Percentiles rank a stretch among this genome's conserved stretches.
Conservation (phyloP, 2,113 vertebrate genomes). For the Antidorcas marsupialis region DNA sequence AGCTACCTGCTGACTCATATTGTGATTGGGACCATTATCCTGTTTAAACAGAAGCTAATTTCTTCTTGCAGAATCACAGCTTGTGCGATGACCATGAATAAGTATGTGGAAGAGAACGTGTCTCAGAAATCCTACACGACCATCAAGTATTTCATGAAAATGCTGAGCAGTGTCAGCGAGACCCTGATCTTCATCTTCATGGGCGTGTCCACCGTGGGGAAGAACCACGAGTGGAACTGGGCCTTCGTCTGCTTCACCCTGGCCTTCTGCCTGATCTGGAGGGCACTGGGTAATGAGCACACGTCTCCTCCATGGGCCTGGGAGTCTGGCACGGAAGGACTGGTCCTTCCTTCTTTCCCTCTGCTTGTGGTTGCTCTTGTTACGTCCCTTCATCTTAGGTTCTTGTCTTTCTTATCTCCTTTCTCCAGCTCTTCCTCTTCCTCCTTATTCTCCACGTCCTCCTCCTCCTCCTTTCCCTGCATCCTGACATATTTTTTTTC, state of each 20-base stretch:
- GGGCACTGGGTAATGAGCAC: conserved; percentile 87
- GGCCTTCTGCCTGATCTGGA: conserved; percentile 93
- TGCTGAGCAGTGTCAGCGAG: conserved; percentile 95
- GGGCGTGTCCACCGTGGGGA: conserved; percentile 95
- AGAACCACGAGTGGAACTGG: conserved; percentile 97
- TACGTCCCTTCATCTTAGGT: not conserved
- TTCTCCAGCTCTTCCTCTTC: accelerated
- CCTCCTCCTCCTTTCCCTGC: accelerated
- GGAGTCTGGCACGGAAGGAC: accelerated
- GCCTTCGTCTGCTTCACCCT: conserved; percentile 94
- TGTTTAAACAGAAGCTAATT: not conserved
- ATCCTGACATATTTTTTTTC: not conserved
- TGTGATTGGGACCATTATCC: not conserved
- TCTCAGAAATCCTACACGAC: conserved; percentile 96
- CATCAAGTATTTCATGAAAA: conserved; percentile 96
- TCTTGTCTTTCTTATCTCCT: not conserved
- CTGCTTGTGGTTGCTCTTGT: not conserved
- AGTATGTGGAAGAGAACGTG: conserved; percentile 96
- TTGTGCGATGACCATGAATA: conserved; percentile 97
- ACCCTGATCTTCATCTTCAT: conserved; percentile 99
- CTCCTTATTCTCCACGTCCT: not conserved
- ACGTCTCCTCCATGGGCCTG: accelerated
- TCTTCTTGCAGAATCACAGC: conserved; percentile 88
- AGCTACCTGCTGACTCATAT: not conserved
- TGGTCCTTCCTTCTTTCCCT: not conserved